Base-by-base conservation (phyloP, 2,797 vertebrate genomes). In the Echeneis naucrates region DNA sequence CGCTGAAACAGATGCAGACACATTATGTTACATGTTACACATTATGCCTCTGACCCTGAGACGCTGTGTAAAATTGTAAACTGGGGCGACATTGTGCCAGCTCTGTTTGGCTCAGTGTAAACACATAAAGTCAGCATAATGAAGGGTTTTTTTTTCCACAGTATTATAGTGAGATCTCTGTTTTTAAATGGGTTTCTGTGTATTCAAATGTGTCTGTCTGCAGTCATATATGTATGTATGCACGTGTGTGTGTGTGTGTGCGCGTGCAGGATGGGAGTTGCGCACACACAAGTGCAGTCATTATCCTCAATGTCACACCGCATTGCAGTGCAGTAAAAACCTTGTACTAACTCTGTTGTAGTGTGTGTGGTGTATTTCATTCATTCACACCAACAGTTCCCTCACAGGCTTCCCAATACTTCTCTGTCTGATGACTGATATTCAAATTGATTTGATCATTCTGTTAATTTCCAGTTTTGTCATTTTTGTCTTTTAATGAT, bases 261-360 rank as follows among this genome's bases (percentile, higher is more conserved):
- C 67, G 21, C 42, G 44, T 38, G 35, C n/a, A n/a, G n/a, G n/a
- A n/a, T n/a, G n/a, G n/a, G n/a, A n/a, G n/a, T n/a, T n/a, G n/a
- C n/a, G n/a, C n/a, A n/a, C n/a, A n/a, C n/a, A n/a, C n/a, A n/a
- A 37, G 77, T 64, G 77, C 66, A 82, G 83, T 76, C 78, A 77
- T 87, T 84, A 83, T 85, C 68, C 72, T 83, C 81, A 83, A 83
- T 88, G 89, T 90, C 84, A 86, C 82, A 84, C 82, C 70, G 88
- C 89, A 91, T 87, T 91, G 87, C 87, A 80, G 89, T 85, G 83
- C 83, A 85, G 83, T 89, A 84, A 88, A 84, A 88, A 73, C 48
- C 55, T 68, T 74, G 57, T 27, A 40, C 40, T 51, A 27, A 26
- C 30, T 44, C 51, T 33, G 16, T 61, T 42, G 7, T 19, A 19